Percentiles rank a stretch among this genome's conserved stretches.
Conservation (phyloP, 2,888 invertebrate species). For the Callosobruchus maculatus region DNA sequence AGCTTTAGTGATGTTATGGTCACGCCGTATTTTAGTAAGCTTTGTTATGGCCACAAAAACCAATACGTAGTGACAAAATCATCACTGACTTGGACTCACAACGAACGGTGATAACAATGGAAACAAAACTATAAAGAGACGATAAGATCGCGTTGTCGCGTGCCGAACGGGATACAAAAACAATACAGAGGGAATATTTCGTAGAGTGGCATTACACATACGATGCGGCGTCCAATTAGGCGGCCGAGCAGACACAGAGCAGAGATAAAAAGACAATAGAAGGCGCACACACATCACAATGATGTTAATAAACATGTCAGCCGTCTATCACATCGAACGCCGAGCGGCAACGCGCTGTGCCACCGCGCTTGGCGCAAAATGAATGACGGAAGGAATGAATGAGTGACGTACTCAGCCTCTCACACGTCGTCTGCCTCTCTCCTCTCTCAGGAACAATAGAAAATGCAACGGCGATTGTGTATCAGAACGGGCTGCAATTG, state of each 20-base stretch:
- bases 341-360: not conserved
- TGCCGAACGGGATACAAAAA: not conserved
- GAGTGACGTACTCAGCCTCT: not conserved
- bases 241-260: not conserved
- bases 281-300: slow-evolving; percentile 18
- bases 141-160: not conserved
- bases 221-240: slow-evolving; percentile 6
- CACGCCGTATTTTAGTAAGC: too few species aligned
- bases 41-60: too few species aligned
- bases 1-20: too few species aligned
- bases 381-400: not conserved
- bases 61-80: too few species aligned
- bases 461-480: not conserved
- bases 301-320: slow-evolving; percentile 28
- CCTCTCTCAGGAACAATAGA: not conserved
- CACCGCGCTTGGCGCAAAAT: not conserved
- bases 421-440: not conserved
- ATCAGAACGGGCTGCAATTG: not conserved
- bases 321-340: slow-evolving; percentile 19
- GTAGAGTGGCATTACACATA: not conserved
- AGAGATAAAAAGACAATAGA: slow-evolving; percentile 23
- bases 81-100: too few species aligned
- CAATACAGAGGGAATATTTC: not conserved
- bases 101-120: not conserved
- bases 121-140: not conserved